These are phyloP conservation scores for Camponotus fellah DNA, from an alignment of 2,888 invertebrate species.

Conservation along the genomic window DNA sequence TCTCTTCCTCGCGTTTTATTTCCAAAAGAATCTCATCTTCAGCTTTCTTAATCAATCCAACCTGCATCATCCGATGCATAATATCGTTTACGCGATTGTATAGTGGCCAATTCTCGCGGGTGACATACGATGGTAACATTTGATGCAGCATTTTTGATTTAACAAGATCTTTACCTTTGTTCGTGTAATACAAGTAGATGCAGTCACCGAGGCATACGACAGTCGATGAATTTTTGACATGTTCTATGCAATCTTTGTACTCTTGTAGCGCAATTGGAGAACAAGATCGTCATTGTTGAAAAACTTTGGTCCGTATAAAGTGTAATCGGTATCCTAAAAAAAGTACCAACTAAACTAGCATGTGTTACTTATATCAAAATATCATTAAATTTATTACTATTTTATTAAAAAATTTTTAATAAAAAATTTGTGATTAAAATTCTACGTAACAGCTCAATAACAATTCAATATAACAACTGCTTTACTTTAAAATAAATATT, in stretches of 20 bases:
- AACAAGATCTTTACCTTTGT: conserved; percentile 12
- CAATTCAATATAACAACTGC: neutral
- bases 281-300: conserved; percentile 15
- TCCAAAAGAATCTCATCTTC: no score
- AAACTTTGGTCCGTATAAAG: no score
- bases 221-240: conserved; percentile 23
- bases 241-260: conserved; percentile 59
- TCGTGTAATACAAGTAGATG: conserved; percentile 46
- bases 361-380: neutral
- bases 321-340: conserved; percentile 46
- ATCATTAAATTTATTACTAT: neutral
- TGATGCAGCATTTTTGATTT: conserved; percentile 56
- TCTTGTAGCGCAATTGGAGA: neutral
- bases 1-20: neutral
- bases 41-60: conserved; percentile 53
- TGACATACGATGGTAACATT: conserved; percentile 55
- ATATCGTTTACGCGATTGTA: conserved; percentile 54
- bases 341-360: neutral
- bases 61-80: conserved; percentile 59
- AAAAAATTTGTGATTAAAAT: neutral
- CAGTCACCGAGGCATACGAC: conserved; percentile 64
- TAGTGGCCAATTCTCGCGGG: conserved; percentile 70
- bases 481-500: neutral
- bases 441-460: no score
- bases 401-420: neutral